Base-by-base conservation (phyloP, 2,888 invertebrate species). In the Melieria omissa region DNA sequence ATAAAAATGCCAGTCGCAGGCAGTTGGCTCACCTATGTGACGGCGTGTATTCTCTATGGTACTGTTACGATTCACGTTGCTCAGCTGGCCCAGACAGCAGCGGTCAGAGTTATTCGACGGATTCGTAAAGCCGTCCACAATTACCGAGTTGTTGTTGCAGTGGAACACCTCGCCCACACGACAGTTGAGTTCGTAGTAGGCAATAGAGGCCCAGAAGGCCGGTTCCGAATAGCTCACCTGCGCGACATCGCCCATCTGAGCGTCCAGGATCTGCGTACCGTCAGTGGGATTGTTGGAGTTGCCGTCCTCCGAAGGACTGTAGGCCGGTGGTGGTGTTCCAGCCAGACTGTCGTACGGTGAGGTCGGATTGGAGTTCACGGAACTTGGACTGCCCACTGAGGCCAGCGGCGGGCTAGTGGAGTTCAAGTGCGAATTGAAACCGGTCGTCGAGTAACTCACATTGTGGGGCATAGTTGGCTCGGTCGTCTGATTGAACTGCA, bases 61-160 rank as follows among this genome's bases (percentile, higher is more conserved):
- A 12, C 97, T 96, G 88, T 99, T 99, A 74, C 99, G 90, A 88
- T 99, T 99, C 63, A 99, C 99, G 86, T 99, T 99, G 76, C 98
- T 98, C 77, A 99, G 89, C 82, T 98, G 95, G 0, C 99, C 99
- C 60, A 99, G 91, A 83, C 99, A 99, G 88, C 99, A 99, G 66
- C 99, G 90, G 85, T 97, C 97, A 72, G 95, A 93, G 86, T 98
- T 96, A 85, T 97, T 96, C 78, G 96, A 96, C 0, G 99, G 99
- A 88, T 99, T 98, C 72, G 99, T 99, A 85, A 98, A 99, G 9
- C 99, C 99, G 86, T 99, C 99, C 0, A 99, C 97, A 70, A 97
- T 95, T 1, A 99, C 95, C 42, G 95, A 94, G 81, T 94, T 94
- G 46, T 94, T 93, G 82, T 94, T 94, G 86, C 96, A 96, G 84